Evolutionary conservation across 2,888 invertebrate species (phyloP).

Genomic region (Pachymerium ferrugineum): DNA sequence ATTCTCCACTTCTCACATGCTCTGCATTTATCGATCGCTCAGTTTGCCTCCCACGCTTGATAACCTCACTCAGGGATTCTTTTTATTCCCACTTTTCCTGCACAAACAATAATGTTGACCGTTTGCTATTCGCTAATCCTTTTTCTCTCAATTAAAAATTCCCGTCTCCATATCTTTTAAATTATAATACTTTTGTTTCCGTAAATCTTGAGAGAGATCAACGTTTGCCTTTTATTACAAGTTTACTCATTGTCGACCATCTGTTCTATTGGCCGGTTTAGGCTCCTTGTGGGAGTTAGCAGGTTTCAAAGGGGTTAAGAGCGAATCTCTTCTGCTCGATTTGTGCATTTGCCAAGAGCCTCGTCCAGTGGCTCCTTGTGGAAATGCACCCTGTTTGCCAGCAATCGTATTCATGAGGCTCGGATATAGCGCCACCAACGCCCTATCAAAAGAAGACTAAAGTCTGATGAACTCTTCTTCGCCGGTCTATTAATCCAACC

Average conservation of each 20-base stretch:
- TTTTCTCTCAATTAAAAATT: no score
- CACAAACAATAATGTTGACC: not conserved
- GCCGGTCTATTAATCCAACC: no score
- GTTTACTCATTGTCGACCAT: constrained; percentile 1
- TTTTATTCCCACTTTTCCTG: not conserved
- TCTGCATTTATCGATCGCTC: constrained; percentile 9
- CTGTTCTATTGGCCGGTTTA: constrained; percentile 9
- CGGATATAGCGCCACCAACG: no score
- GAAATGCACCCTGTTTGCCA: not conserved
- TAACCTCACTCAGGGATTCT: constrained; percentile 21
- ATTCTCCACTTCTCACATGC: constrained; percentile 9
- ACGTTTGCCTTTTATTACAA: not conserved
- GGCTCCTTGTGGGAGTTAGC: constrained; percentile 5
- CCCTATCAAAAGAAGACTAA: no score
- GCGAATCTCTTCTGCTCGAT: constrained; percentile 10
- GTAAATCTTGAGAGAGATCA: no score
- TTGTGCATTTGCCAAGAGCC: constrained; percentile 18
- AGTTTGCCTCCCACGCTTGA: constrained; percentile 9
- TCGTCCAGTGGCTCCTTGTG: constrained; percentile 12
- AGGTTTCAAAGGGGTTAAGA: constrained; percentile 21
- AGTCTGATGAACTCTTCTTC: not conserved
- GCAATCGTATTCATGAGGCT: constrained; percentile 17
- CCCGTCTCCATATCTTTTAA: no score
- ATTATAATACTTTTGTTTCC: no score
- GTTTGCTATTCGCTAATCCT: no score